These are phyloP conservation scores for Hirtodrosophila confusa DNA, from an alignment of 2,888 invertebrate species.

Conservation along the genomic window DNA sequence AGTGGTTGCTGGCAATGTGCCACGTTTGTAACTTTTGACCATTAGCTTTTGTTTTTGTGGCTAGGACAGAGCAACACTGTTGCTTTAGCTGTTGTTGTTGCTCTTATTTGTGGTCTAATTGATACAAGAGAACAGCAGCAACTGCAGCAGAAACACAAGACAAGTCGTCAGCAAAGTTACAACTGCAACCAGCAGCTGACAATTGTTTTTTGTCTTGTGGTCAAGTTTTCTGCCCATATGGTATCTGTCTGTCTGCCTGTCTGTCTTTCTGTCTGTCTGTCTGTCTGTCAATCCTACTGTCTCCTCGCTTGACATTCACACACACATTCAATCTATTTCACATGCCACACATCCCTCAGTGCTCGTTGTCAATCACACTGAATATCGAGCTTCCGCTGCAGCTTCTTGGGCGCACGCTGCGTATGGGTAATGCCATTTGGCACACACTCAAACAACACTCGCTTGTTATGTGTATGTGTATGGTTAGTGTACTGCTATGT, in stretches of 20 bases:
- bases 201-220: constrained; percentile 79
- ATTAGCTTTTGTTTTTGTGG: constrained; percentile 76
- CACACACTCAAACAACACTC: constrained; percentile 13
- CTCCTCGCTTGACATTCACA: constrained; percentile 18
- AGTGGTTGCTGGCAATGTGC: constrained; percentile 29
- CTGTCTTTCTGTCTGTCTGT: constrained; percentile 6
- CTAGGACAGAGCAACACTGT: constrained; percentile 49
- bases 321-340: constrained; percentile 65
- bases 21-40: constrained; percentile 71
- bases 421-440: constrained; percentile 59
- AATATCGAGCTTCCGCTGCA: constrained; percentile 24
- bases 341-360: constrained; percentile 49
- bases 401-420: constrained; percentile 44
- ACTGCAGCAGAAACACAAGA: constrained; percentile 34
- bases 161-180: constrained; percentile 59
- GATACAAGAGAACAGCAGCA: constrained; percentile 56
- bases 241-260: constrained; percentile 4
- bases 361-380: constrained; percentile 36
- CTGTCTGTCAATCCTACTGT: constrained; percentile 20
- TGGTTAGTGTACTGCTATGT: background rate
- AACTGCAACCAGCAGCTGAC: constrained; percentile 69
- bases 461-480: background rate
- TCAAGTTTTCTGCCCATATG: constrained; percentile 42
- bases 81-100: constrained; percentile 29
- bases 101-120: constrained; percentile 70